Base-by-base conservation (phyloP, 2,888 invertebrate species). In the Limnephilus marmoratus region DNA sequence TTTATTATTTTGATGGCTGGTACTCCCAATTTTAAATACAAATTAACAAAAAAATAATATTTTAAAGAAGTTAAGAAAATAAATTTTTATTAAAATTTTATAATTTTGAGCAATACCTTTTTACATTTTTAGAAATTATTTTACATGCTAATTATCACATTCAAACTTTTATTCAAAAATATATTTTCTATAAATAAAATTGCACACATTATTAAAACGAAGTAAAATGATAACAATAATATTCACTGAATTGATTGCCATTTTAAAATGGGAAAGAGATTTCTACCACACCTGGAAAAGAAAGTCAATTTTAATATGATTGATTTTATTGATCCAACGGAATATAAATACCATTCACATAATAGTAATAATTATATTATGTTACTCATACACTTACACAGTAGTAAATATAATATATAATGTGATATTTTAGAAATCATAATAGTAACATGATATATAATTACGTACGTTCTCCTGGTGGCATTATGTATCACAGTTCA, bases 351-450 rank as follows among this genome's bases (percentile, higher is more conserved):
- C 24, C 24, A n/a, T 68, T 68, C 68, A n/a, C 68, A 68, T 68
- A 68, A 68, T n/a, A 24, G 68, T 68, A 68, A 68, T 68, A 24
- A 68, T n/a, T 49, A 49, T 49, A 49, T 45, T 68, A 68, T 83
- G 37, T 11, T 37, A 24, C 37, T 83, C 34, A 37, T 18, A 37
- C 83, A 37, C 37, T 83, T 18, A 37, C 34, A 37, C 83, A 37
- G 34, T 34, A 34, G 83, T 37, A 41, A 83, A 83, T 45, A 1
- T 0, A 37, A 37, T 24, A 83, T 24, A 83, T 83, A 34, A 37
- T 83, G 83, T 83, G 83, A 41, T 37, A 83, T 83, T 83, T 83
- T 83, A 83, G 83, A 83, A 83, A 83, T 37, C 83, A 37, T 37
- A 37, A 83, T 15, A 24, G 83, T 83, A 83, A 83, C 13, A 34